phyloP scores from a whole-genome alignment of 2,797 vertebrate species.

The Eurystomus glaucurus region DNA sequence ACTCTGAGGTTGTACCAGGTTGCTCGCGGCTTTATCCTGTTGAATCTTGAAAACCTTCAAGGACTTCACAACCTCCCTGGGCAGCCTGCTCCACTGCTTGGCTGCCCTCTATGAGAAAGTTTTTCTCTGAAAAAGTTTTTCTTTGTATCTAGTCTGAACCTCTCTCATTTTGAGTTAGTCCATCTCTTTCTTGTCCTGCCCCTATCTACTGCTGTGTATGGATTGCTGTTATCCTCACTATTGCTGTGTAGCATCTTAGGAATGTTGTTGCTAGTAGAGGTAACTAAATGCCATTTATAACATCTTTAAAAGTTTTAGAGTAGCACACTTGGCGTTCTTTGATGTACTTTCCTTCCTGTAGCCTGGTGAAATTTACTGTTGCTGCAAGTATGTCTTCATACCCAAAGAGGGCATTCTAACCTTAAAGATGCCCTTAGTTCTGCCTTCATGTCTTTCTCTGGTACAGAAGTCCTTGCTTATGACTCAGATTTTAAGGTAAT shows the following conservation, averaged over 20 bases:
- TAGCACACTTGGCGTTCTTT: neutral
- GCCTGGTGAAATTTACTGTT: neutral
- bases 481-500: slow-evolving; percentile 23
- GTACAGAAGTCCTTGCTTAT: neutral
- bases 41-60: neutral
- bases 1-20: neutral
- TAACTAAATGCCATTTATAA: neutral
- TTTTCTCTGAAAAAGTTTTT: neutral
- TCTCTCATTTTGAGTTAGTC: neutral
- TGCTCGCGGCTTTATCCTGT: neutral
- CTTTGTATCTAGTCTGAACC: neutral
- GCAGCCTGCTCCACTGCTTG: neutral
- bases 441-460: neutral
- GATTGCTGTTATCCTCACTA: neutral
- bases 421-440: slow-evolving; percentile 59
- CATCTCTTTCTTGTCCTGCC: neutral
- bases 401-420: slow-evolving; percentile 84
- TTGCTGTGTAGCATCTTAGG: neutral
- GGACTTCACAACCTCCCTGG: neutral
- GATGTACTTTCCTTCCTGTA: neutral
- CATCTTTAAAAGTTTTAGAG: neutral
- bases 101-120: neutral
- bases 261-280: neutral
- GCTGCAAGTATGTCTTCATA: slow-evolving; percentile 54
- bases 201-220: neutral